These are phyloP conservation scores for Metaphire vulgaris DNA, from an alignment of 1,140 invertebrate species.

Conservation along the genomic window DNA sequence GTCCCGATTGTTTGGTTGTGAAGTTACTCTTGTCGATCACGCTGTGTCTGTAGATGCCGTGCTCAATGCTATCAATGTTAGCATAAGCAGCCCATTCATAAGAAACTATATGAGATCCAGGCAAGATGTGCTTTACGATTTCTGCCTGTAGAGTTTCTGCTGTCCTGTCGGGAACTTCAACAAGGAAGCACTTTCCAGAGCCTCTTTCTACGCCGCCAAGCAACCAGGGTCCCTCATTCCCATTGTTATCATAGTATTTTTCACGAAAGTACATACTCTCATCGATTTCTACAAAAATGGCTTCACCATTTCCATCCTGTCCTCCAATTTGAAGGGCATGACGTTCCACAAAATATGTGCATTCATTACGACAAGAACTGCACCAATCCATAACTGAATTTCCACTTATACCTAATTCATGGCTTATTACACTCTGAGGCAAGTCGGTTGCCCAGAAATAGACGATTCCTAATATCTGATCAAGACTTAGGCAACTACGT, in stretches of 20 bases:
- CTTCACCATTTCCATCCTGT: constrained; percentile 30
- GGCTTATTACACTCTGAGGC: neutral
- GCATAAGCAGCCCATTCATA: neutral
- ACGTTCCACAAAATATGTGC: constrained; percentile 16
- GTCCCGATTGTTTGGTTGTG: neutral
- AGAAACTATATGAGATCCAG: neutral
- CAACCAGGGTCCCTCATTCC: neutral
- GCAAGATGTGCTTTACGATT: neutral
- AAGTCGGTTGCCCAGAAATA: neutral
- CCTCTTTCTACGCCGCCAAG: neutral
- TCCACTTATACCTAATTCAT: neutral
- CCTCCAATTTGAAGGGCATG: constrained; percentile 1
- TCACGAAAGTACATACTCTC: neutral
- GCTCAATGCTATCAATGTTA: neutral
- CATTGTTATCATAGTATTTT: constrained; percentile 2
- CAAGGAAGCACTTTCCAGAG: neutral
- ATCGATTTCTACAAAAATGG: constrained; percentile 27
- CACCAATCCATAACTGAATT: constrained; percentile 2
- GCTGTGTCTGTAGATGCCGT: neutral
- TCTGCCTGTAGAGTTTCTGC: neutral
- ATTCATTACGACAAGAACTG: constrained; percentile 28
- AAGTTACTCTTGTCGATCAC: neutral
- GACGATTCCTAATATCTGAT: neutral
- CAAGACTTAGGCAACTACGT: neutral
- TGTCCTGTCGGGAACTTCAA: neutral